These are phyloP conservation scores for Balaeniceps rex DNA, from an alignment of 2,113 vertebrate species.

Conservation along the genomic window DNA sequence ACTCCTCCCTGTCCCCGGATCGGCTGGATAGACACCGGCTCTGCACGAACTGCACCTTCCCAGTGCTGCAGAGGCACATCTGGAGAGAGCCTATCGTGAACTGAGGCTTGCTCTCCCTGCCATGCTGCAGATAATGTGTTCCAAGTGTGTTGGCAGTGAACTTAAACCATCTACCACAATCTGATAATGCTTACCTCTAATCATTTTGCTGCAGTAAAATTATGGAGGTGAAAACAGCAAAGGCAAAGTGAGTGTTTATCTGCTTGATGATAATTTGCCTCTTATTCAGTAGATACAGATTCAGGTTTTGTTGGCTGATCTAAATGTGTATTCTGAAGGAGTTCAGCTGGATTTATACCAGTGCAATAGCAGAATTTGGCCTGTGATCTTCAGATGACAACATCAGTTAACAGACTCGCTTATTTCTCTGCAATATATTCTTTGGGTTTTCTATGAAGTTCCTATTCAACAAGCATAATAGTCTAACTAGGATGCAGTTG, in stretches of 20 bases:
- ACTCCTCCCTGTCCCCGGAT: neutral
- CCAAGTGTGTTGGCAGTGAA: neutral
- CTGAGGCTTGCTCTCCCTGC: neutral
- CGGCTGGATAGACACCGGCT: fast-evolving
- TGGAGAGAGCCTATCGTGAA: neutral
- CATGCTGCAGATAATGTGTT: neutral
- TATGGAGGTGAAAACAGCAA: neutral
- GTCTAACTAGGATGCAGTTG: conserved; percentile 5
- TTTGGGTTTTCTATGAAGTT: neutral
- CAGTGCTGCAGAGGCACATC: neutral
- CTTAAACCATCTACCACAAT: neutral
- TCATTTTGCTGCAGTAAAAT: neutral
- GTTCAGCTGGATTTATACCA: neutral
- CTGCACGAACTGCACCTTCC: neutral
- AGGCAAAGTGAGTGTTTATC: neutral
- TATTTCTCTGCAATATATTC: neutral
- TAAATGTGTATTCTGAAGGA: neutral
- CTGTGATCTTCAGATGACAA: neutral
- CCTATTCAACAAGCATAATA: neutral
- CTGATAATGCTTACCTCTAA: neutral
- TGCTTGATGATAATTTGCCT: neutral
- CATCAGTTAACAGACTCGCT: neutral
- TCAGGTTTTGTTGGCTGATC: neutral
- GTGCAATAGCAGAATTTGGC: neutral
- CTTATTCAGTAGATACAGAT: neutral